phyloP scores from a whole-genome alignment of 2,888 invertebrate species.

The Pyralis farinalis region DNA sequence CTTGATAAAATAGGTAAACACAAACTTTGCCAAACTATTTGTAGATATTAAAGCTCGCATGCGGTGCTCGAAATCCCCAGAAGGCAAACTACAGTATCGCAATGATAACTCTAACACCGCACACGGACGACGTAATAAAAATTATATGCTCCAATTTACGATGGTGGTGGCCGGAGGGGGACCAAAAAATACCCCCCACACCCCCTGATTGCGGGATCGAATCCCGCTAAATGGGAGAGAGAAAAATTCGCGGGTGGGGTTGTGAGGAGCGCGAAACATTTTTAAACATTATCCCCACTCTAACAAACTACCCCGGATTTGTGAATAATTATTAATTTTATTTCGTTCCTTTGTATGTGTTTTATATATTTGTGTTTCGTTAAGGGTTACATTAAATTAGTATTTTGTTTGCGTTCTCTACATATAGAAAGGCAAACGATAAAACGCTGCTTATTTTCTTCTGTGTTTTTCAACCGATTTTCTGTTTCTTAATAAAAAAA shows the following conservation, averaged over 20 bases:
- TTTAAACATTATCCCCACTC: conserved; percentile 72
- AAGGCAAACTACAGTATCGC: conserved; percentile 18
- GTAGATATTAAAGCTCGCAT: no score
- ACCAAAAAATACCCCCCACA: conserved; percentile 60
- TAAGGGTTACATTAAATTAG: no score
- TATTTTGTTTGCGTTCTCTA: no score
- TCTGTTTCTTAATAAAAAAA: no score
- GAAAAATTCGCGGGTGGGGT: conserved; percentile 59
- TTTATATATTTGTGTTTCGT: no score
- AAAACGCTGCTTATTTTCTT: no score
- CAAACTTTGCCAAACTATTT: no score
- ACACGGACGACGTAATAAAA: conserved; percentile 77
- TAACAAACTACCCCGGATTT: conserved; percentile 68
- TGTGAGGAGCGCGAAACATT: conserved; percentile 63
- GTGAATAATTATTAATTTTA: conserved; percentile 70
- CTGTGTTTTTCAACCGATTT: no score
- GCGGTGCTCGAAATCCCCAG: background rate
- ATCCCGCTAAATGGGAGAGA: conserved; percentile 71
- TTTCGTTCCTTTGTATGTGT: conserved; percentile 31
- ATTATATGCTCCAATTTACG: conserved; percentile 82
- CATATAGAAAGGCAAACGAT: no score
- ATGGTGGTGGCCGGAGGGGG: conserved; percentile 48
- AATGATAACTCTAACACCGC: conserved; percentile 44
- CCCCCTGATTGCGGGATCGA: conserved; percentile 77
- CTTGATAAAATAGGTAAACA: no score